Percentiles rank a stretch among this genome's conserved stretches.
phyloP scores from a whole-genome alignment of 2,797 vertebrate species.

The Babyrousa celebensis region DNA sequence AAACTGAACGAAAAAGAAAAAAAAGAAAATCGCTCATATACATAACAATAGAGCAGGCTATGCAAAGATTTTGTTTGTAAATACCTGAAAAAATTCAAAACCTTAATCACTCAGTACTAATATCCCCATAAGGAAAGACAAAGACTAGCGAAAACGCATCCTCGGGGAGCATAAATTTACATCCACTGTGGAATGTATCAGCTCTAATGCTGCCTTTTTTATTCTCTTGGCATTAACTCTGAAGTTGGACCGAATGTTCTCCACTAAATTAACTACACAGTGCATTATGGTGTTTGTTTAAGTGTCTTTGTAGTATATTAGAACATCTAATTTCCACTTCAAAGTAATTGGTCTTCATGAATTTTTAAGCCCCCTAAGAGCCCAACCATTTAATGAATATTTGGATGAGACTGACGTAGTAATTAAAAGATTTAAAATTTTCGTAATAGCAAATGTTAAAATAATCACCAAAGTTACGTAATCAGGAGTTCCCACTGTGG shows the following conservation, averaged over 20 bases:
- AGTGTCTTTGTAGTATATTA: constrained; percentile 52
- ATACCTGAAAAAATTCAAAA: constrained; percentile 11
- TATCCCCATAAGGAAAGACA: neutral
- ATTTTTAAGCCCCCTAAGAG: constrained; percentile 47
- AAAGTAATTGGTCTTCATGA: constrained; percentile 67
- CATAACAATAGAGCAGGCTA: neutral
- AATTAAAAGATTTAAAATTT: constrained; percentile 72
- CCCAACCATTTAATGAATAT: constrained; percentile 60
- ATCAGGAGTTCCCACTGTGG: neutral
- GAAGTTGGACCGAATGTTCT: neutral
- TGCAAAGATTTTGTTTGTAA: neutral
- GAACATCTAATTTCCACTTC: constrained; percentile 70
- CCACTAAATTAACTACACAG: constrained; percentile 53
- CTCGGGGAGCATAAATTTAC: neutral
- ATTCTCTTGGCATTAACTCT: neutral
- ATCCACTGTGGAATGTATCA: neutral
- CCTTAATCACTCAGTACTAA: neutral
- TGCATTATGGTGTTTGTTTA: constrained; percentile 2
- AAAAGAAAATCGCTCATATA: neutral
- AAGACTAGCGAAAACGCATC: neutral
- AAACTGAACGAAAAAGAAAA: constrained; percentile 22
- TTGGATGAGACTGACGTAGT: constrained; percentile 20
- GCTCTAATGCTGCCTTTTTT: neutral
- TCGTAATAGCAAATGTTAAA: constrained; percentile 56
- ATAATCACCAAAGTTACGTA: constrained; percentile 26